Base-by-base conservation (phyloP, 1,140 invertebrate species). In the Yoshiicerus persimilis region DNA sequence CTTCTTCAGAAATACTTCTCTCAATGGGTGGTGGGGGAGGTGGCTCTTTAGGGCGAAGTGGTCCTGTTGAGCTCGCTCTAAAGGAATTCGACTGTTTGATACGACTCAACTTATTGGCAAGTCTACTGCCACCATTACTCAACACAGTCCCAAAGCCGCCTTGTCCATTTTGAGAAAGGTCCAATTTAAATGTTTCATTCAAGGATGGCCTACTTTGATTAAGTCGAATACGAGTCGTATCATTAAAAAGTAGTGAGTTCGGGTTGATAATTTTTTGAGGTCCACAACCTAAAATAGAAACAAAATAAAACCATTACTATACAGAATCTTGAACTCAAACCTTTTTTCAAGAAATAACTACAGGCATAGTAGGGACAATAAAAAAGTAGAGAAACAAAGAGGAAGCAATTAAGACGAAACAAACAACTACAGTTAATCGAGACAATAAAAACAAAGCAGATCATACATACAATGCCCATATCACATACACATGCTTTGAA, bases 1-100 rank as follows among this genome's bases (percentile, higher is more conserved):
- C 32, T 38, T 80, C 75, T 36, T 80, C 23, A 80, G 75, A 80
- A 23, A 80, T 23, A 27, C 66, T n/a, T 84, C 83, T 85, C 62
- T 89, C 85, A 25, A 91, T 90, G 13, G 92, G 92, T 32, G 92
- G 92, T 23, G 92, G 92, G 25, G 92, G 92, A n/a, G 92, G 92
- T 6, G 92, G 92, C 27, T 92, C 92, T 83, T 90, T 91, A 3
- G 92, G 92, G 34, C 92, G 84, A 9, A 91, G 89, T 20, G 92
- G 83, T 87, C 6, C 89, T 30, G 62, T 2, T n/a, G 27, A 30
- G n/a, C 36, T 36, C 36, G 77, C 10, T 41, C 87, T 41, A 30
- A 90, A 90, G 6, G 89, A 90, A 62, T 85, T 90, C 11, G 87
- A 88, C 47, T 90, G 89, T 62, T 88, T 90, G 11, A 90, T 34